Evolutionary conservation across 2,888 invertebrate species (phyloP).

Genomic region (Drosophila phalerata): DNA sequence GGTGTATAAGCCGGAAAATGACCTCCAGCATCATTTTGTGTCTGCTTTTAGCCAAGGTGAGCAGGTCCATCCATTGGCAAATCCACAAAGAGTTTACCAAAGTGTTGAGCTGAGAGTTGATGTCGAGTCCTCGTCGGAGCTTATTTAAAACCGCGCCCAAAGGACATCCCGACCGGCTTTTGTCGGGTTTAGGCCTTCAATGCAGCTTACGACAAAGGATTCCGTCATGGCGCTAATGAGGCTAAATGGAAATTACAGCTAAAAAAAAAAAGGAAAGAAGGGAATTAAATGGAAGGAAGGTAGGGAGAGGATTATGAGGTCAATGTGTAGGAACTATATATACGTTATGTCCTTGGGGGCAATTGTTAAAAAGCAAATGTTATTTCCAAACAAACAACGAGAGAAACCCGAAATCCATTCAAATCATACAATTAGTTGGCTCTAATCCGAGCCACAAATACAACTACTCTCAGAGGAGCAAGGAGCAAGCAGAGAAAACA

Average conservation of each 20-base stretch:
- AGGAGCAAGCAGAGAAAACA: constrained; percentile 5
- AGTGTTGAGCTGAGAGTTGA: constrained; percentile 59
- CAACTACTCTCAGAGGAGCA: constrained; percentile 19
- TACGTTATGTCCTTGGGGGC: constrained; percentile 10
- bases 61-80: constrained; percentile 29
- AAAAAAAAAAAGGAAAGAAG: not conserved
- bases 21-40: constrained; percentile 16
- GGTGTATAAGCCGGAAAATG: constrained; percentile 32
- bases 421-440: constrained; percentile 79
- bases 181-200: constrained; percentile 48
- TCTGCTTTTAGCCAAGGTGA: constrained; percentile 7
- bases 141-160: constrained; percentile 40
- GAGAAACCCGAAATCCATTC: constrained; percentile 77
- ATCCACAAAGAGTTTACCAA: constrained; percentile 78
- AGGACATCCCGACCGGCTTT: constrained; percentile 24
- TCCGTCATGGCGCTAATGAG: constrained; percentile 41
- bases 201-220: constrained; percentile 53
- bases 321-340: constrained; percentile 19
- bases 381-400: constrained; percentile 74
- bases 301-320: constrained; percentile 18
- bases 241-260: constrained; percentile 52
- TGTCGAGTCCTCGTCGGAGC: constrained; percentile 17
- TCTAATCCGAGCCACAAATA: constrained; percentile 78
- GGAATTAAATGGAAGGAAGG: not conserved
- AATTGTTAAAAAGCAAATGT: constrained; percentile 69